These are phyloP conservation scores for Pemphredon lugubris DNA, from an alignment of 2,888 invertebrate genomes.

Conservation along the genomic window DNA sequence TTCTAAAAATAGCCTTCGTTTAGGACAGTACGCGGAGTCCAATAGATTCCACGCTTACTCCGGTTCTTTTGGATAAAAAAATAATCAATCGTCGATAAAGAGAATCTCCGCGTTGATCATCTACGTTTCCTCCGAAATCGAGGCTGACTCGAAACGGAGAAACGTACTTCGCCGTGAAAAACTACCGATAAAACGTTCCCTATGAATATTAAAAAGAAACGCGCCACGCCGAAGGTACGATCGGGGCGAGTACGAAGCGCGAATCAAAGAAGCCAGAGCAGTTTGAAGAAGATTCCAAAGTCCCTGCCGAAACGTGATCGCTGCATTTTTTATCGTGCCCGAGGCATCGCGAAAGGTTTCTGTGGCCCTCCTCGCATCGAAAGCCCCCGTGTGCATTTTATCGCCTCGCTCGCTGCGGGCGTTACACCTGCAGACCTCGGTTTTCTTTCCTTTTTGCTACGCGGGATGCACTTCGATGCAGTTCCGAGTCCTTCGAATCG, in stretches of 20 bases:
- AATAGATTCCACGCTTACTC: no score
- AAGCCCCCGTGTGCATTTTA: conserved; percentile 67
- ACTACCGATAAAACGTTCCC: not conserved
- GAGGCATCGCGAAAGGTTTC: conserved; percentile 58
- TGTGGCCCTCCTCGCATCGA: conserved; percentile 45
- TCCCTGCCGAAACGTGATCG: conserved; percentile 68
- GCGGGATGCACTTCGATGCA: conserved; percentile 39
- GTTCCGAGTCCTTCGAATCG: conserved; percentile 23
- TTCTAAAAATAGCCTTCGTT: no score
- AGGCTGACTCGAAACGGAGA: no score
- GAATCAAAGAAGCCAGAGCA: conserved; percentile 51
- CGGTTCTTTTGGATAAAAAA: no score
- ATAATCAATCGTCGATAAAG: no score
- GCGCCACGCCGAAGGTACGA: not conserved
- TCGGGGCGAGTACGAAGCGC: conserved; percentile 24
- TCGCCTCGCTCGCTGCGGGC: conserved; percentile 72
- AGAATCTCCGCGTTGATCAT: no score
- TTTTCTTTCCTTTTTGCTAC: conserved; percentile 50
- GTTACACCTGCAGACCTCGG: conserved; percentile 71
- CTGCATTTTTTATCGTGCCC: conserved; percentile 67
- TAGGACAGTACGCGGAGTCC: no score
- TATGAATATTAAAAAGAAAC: not conserved
- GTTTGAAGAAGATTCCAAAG: conserved; percentile 60
- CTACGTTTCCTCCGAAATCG: no score
- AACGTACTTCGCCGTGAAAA: no score